Conservation (phyloP, 2,113 vertebrate species). For the Colinus virginianus region DNA sequence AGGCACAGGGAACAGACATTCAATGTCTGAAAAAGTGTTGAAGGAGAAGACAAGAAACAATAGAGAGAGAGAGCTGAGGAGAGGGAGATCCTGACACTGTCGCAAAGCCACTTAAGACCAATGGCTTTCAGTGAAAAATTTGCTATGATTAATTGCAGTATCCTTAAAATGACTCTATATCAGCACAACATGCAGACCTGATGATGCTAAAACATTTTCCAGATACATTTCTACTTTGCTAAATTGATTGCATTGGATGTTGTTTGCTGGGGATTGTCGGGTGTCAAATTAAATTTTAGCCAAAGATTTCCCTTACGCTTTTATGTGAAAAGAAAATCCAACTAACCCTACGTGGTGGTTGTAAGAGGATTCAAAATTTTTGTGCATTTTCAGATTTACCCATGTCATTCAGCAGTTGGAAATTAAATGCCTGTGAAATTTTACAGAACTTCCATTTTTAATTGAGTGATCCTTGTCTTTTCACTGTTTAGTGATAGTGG, state of each 20-base stretch:
- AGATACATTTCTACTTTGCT: neutral
- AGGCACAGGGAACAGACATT: neutral
- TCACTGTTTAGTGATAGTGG: neutral
- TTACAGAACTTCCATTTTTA: conserved; percentile 3
- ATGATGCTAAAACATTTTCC: neutral
- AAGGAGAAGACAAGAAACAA: neutral
- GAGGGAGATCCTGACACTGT: neutral
- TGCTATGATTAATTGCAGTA: neutral
- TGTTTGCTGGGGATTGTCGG: neutral
- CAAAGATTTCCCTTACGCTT: neutral
- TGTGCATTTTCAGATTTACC: neutral
- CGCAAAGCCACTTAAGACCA: neutral
- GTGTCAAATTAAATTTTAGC: neutral
- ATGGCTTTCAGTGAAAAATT: neutral
- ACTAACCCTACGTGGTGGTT: neutral
- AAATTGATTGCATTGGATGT: neutral
- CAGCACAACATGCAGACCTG: neutral
- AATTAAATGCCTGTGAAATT: neutral
- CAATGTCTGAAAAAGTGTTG: neutral
- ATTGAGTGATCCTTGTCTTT: neutral
- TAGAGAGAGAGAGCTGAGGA: neutral
- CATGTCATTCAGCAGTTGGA: neutral
- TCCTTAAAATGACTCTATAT: neutral
- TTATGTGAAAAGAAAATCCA: neutral
- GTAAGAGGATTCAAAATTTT: neutral